A percentile compares a stretch with the other conserved stretches of the same genome.
These are phyloP conservation scores for Tribolium madens DNA, from an alignment of 1,140 invertebrate genomes.

Conservation along the genomic window DNA sequence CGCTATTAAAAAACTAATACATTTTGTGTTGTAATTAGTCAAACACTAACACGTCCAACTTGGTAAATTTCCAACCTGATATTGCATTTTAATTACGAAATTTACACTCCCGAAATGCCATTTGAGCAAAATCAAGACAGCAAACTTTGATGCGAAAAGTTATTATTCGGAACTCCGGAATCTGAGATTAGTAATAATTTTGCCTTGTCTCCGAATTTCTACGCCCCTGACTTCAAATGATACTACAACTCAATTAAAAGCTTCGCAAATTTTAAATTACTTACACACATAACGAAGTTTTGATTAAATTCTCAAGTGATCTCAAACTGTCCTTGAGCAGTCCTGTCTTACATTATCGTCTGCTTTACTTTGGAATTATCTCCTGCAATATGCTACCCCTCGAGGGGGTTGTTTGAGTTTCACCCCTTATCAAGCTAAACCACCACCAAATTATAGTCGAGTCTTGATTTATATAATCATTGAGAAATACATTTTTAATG, in stretches of 20 bases:
- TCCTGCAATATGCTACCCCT: constrained; percentile 4
- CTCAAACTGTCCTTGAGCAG: not conserved
- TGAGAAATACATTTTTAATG: constrained; percentile 9
- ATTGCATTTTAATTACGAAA: constrained; percentile 27
- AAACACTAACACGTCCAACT: not conserved
- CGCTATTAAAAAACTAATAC: not conserved
- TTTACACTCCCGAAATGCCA: constrained; percentile 6
- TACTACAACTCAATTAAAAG: constrained; percentile 32
- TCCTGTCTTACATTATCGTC: constrained; percentile 22
- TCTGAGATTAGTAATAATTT: constrained; percentile 26
- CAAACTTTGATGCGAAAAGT: constrained; percentile 36
- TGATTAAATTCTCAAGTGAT: constrained; percentile 23
- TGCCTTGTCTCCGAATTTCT: not conserved
- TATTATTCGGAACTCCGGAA: constrained; percentile 17
- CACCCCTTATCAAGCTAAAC: constrained; percentile 23
- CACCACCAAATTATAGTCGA: not conserved
- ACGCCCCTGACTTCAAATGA: constrained; percentile 6
- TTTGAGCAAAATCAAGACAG: constrained; percentile 22
- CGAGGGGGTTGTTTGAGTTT: constrained; percentile 11
- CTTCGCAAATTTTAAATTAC: constrained; percentile 32
- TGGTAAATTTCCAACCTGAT: not conserved
- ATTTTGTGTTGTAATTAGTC: not conserved
- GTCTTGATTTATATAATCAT: not conserved
- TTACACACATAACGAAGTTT: constrained; percentile 37
- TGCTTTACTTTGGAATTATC: constrained; percentile 12